Evolutionary conservation across 2,888 invertebrate species (phyloP).

Genomic region (Sussaba pulchella): DNA sequence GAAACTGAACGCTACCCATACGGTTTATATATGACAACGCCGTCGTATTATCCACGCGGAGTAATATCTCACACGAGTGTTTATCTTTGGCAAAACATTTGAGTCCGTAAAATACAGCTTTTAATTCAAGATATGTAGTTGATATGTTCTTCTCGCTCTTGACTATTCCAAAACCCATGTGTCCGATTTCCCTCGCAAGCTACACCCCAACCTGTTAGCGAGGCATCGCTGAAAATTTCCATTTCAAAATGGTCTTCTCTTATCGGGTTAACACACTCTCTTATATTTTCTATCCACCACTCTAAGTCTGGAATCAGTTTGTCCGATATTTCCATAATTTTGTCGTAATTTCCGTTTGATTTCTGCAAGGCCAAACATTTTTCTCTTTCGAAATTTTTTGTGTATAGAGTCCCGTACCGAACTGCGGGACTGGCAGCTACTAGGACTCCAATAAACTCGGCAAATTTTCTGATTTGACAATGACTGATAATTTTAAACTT

Average conservation of each 20-base stretch:
- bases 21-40: slow-evolving; percentile 47
- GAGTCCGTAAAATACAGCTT: slow-evolving; percentile 54
- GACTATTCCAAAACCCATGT: slow-evolving; percentile 35
- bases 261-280: slow-evolving; percentile 27
- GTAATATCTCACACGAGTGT: not conserved
- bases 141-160: slow-evolving; percentile 40
- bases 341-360: slow-evolving; percentile 34
- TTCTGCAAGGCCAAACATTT: not conserved
- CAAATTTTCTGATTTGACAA: slow-evolving; percentile 4
- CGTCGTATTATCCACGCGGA: slow-evolving; percentile 10
- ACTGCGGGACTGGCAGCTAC: slow-evolving; percentile 7
- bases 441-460: slow-evolving; percentile 21
- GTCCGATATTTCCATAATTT: slow-evolving; percentile 19
- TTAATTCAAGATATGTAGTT: slow-evolving; percentile 57
- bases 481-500: not conserved
- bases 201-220: slow-evolving; percentile 66
- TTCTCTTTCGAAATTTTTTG: not conserved
- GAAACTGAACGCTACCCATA: slow-evolving; percentile 36
- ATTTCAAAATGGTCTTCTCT: slow-evolving; percentile 32
- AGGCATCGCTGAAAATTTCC: slow-evolving; percentile 65
- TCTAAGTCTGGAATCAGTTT: slow-evolving; percentile 35
- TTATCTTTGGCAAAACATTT: slow-evolving; percentile 37
- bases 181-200: slow-evolving; percentile 21
- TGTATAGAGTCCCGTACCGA: not conserved
- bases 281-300: slow-evolving; percentile 58